Evolutionary conservation across 2,888 invertebrate species (phyloP).

Genomic region (Neocrepidodera transversa): DNA sequence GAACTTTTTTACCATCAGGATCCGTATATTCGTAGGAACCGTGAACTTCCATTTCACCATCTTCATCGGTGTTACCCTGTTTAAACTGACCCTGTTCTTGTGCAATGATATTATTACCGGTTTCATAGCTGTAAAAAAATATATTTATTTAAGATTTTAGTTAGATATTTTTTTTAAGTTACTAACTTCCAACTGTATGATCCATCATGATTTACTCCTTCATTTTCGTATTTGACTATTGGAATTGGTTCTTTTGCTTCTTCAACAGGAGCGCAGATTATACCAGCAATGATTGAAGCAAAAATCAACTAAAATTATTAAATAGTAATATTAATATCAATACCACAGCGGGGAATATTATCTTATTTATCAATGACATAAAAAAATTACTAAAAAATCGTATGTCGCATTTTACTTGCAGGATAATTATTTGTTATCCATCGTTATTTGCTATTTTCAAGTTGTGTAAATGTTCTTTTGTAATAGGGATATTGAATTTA

Average conservation of each 20-base stretch:
- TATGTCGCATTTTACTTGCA: too few relatives aligned
- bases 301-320: not conserved
- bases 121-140: conserved; percentile 57
- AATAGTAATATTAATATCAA: too few relatives aligned
- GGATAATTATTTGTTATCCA: too few relatives aligned
- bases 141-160: not conserved
- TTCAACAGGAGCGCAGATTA: not conserved
- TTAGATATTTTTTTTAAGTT: not conserved
- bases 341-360: too few relatives aligned
- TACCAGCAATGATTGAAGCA: not conserved
- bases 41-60: conserved; percentile 49
- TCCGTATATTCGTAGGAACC: conserved; percentile 46
- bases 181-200: conserved; percentile 57
- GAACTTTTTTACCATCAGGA: conserved; percentile 52
- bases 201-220: conserved; percentile 70
- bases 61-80: conserved; percentile 60
- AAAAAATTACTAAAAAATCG: too few relatives aligned
- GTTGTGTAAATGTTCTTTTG: too few relatives aligned
- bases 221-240: conserved; percentile 67
- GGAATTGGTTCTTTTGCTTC: conserved; percentile 61
- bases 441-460: too few relatives aligned
- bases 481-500: too few relatives aligned
- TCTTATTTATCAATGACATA: too few relatives aligned
- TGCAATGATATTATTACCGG: conserved; percentile 67
- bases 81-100: conserved; percentile 68